Percentiles rank a stretch among this genome's conserved stretches.
Evolutionary conservation across 1,140 invertebrate genomes (phyloP).

Genomic region (Eumeta japonica): DNA sequence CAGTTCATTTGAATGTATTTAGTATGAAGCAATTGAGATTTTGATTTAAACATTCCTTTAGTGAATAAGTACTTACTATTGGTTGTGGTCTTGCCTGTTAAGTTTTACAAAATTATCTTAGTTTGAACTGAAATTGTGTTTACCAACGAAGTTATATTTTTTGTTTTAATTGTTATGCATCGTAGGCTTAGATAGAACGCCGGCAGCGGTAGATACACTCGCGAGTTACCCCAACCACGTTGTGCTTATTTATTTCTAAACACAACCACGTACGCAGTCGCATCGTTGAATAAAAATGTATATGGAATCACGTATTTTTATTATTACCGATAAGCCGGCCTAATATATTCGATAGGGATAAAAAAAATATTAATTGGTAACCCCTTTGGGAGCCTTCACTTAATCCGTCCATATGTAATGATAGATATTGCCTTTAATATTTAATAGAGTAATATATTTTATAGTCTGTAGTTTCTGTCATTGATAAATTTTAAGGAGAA

Average conservation of each 20-base stretch:
- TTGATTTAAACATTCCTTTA: conserved; percentile 54
- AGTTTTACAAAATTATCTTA: conserved; percentile 49
- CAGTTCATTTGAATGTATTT: conserved; percentile 23
- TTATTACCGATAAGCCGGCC: conserved; percentile 35
- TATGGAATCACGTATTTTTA: conserved; percentile 29
- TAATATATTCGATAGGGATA: conserved; percentile 28
- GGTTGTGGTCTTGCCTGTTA: conserved; percentile 61
- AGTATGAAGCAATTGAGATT: conserved; percentile 28
- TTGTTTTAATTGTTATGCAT: conserved; percentile 40
- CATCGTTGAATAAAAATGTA: conserved; percentile 43
- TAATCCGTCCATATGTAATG: conserved; percentile 56
- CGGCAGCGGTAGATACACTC: conserved; percentile 30
- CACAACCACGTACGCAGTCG: too few species aligned
- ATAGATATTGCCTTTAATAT: conserved; percentile 58
- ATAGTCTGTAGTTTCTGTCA: conserved; percentile 47
- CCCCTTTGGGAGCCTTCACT: conserved; percentile 54
- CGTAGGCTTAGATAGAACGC: conserved; percentile 29
- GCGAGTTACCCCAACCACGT: not conserved
- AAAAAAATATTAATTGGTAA: conserved; percentile 54
- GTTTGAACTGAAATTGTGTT: conserved; percentile 54
- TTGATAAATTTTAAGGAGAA: conserved; percentile 43
- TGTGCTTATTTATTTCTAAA: not conserved
- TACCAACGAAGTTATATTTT: conserved; percentile 56
- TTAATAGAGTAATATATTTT: conserved; percentile 58
- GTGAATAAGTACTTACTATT: conserved; percentile 59